Conservation (phyloP, 1,140 invertebrate genomes). For the Asobara japonica region DNA sequence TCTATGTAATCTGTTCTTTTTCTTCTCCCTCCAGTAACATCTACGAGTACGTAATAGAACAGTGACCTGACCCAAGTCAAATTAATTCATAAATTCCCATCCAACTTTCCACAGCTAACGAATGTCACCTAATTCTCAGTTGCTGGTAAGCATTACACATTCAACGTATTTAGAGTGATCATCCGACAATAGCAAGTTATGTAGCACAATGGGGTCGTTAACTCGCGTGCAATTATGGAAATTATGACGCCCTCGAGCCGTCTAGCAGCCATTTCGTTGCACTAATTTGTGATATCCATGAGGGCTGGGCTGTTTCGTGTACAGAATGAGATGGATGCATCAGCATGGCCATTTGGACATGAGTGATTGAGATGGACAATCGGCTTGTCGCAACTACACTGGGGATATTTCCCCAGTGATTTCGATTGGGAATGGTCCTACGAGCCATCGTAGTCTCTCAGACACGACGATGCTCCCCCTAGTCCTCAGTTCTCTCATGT, state of each 20-base stretch:
- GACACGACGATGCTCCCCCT: not conserved
- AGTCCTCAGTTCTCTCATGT: not conserved
- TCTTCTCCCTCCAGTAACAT: no score
- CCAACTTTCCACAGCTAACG: not conserved
- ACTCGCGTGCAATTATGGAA: not conserved
- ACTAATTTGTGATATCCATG: constrained; percentile 33
- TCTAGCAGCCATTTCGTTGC: constrained; percentile 11
- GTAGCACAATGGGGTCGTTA: constrained; percentile 3
- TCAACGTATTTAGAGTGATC: not conserved
- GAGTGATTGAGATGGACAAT: constrained; percentile 42
- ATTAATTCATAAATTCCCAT: not conserved
- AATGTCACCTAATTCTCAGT: constrained; percentile 9
- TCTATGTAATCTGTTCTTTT: no score
- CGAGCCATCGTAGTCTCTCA: not conserved
- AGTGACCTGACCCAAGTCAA: not conserved
- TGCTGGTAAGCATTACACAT: constrained; percentile 13
- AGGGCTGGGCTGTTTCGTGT: not conserved
- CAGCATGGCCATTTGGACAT: constrained; percentile 10
- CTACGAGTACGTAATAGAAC: not conserved
- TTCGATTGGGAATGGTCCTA: constrained; percentile 21
- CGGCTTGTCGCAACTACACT: constrained; percentile 25
- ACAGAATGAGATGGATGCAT: constrained; percentile 11
- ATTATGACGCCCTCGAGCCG: not conserved
- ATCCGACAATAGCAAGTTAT: constrained; percentile 1
- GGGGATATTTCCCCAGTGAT: constrained; percentile 43